Evolutionary conservation across 1,140 invertebrate genomes (phyloP).

Genomic region (Trissolcus basalis): DNA sequence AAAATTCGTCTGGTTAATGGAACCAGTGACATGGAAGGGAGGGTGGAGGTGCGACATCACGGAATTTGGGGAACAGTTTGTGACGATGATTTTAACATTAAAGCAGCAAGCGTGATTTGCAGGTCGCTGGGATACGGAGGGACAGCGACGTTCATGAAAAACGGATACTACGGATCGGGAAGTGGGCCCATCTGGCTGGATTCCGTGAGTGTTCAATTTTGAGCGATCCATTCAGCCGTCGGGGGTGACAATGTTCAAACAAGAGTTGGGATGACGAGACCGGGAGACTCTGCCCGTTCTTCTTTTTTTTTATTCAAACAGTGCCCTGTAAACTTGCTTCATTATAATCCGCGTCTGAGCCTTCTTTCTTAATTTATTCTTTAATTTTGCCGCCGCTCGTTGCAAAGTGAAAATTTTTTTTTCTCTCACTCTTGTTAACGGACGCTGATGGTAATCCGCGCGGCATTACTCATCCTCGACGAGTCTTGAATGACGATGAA

Average conservation of each 20-base stretch:
- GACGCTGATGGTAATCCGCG: conserved; percentile 8
- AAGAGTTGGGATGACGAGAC: not conserved
- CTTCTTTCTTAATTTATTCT: conserved; percentile 17
- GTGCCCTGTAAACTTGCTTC: conserved; percentile 14
- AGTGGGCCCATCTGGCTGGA: conserved; percentile 85
- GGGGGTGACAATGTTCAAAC: too few relatives aligned
- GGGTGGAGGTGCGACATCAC: conserved; percentile 83
- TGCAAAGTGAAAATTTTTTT: not conserved
- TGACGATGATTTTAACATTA: conserved; percentile 84
- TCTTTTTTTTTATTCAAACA: too few relatives aligned
- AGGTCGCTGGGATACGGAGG: conserved; percentile 80
- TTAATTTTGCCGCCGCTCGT: conserved; percentile 7
- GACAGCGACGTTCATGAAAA: conserved; percentile 75
- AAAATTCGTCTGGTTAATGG: conserved; percentile 81
- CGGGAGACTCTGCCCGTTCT: not conserved
- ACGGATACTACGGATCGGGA: conserved; percentile 75
- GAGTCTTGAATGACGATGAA: conserved; percentile 29
- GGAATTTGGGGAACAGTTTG: conserved; percentile 87
- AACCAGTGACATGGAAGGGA: conserved; percentile 77
- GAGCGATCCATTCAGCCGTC: not conserved
- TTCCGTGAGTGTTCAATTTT: conserved; percentile 65
- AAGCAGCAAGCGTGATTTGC: conserved; percentile 82
- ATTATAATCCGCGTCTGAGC: conserved; percentile 5
- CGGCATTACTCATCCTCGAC: conserved; percentile 15
- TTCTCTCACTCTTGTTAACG: conserved; percentile 1